These are phyloP conservation scores for Cebidichthys violaceus DNA, from an alignment of 2,113 vertebrate genomes.

Conservation along the genomic window DNA sequence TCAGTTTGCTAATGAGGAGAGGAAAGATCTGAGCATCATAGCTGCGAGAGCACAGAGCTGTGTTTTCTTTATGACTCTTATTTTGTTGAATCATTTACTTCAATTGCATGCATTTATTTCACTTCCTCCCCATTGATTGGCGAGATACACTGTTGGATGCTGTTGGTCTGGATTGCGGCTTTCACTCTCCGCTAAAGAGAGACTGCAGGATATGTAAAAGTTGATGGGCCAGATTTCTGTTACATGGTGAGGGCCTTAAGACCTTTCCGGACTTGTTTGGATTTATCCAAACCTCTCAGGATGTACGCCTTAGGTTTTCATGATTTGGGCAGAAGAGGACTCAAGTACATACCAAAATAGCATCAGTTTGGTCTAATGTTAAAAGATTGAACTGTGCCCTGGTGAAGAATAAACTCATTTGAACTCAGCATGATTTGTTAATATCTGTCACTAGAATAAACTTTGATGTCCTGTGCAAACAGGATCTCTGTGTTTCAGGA, in stretches of 20 bases:
- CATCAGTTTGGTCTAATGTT: background rate
- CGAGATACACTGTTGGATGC: background rate
- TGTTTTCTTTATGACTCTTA: slow-evolving; percentile 1
- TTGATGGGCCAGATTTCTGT: background rate
- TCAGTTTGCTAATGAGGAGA: slow-evolving; percentile 61
- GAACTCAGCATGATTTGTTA: background rate
- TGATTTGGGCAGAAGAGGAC: background rate
- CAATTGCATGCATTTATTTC: background rate
- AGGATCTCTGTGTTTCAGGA: background rate
- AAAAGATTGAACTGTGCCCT: background rate
- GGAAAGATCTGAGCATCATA: slow-evolving; percentile 13
- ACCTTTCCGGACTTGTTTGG: slow-evolving; percentile 1
- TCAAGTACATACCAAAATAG: background rate
- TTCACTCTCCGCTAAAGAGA: background rate
- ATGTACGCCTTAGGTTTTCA: background rate
- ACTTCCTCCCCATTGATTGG: slow-evolving; percentile 1
- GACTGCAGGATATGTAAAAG: background rate
- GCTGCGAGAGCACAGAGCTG: slow-evolving; percentile 9
- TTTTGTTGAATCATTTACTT: slow-evolving; percentile 49
- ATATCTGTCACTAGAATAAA: background rate
- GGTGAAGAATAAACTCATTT: background rate
- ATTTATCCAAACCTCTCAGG: background rate
- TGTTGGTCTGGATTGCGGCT: background rate
- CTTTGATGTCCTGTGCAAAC: background rate
- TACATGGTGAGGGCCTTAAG: background rate